Conservation (phyloP, 2,797 vertebrate species). For the Muscicapa comitata region DNA sequence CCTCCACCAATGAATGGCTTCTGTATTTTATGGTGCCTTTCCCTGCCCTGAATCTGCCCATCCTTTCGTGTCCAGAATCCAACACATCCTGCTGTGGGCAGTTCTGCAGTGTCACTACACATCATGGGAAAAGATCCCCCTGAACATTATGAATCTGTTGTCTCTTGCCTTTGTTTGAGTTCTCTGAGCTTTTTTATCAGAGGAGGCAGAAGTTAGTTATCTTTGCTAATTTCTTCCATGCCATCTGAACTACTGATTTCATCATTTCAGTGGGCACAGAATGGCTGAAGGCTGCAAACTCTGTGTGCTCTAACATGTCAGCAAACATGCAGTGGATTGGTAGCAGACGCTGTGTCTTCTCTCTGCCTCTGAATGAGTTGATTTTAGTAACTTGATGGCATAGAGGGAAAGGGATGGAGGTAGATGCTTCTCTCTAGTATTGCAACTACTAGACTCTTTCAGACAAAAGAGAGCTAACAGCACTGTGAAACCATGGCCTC, state of each 20-base stretch:
- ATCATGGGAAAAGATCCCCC: not conserved
- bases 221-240: not conserved
- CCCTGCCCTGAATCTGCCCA: not conserved
- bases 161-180: not conserved
- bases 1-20: not conserved
- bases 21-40: not conserved
- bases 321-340: not conserved
- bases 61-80: not conserved
- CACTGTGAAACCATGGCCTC: not conserved
- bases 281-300: not conserved
- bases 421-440: not conserved
- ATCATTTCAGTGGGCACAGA: not conserved
- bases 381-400: not conserved
- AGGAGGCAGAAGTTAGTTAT: not conserved
- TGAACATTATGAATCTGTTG: not conserved
- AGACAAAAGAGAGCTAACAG: not conserved
- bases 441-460: not conserved
- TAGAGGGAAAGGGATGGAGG: not conserved
- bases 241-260: not conserved
- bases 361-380: not conserved
- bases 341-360: not conserved
- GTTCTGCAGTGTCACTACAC: not conserved
- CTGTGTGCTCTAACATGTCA: not conserved
- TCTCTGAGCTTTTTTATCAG: not conserved
- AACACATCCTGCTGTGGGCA: not conserved